Evolutionary conservation across 2,888 invertebrate genomes (phyloP).

Genomic region (Trissolcus brochymenae): DNA sequence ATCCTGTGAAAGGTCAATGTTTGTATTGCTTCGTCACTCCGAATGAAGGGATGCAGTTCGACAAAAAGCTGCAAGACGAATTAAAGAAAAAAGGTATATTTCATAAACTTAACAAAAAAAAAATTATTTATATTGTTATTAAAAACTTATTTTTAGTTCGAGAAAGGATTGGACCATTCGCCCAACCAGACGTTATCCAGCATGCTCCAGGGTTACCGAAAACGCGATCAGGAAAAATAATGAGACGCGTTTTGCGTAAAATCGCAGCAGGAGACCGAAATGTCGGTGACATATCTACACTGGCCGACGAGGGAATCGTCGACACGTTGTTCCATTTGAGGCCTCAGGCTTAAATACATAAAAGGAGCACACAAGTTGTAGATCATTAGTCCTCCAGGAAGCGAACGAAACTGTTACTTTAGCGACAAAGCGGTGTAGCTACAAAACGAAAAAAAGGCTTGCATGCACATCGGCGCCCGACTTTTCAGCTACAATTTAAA

Average conservation of each 20-base stretch:
- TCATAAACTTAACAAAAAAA: neutral
- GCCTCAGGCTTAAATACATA: conserved; percentile 74
- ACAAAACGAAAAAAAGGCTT: conserved; percentile 37
- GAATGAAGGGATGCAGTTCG: conserved; percentile 85
- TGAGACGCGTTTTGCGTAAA: conserved; percentile 95
- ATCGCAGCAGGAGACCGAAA: conserved; percentile 92
- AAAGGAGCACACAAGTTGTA: conserved; percentile 8
- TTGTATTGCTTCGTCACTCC: conserved; percentile 97
- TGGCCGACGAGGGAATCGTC: conserved; percentile 94
- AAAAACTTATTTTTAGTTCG: conserved; percentile 83
- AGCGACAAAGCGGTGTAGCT: conserved; percentile 38
- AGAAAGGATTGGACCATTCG: conserved; percentile 95
- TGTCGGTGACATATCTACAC: conserved; percentile 94
- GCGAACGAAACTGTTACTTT: conserved; percentile 38
- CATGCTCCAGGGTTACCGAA: conserved; percentile 96
- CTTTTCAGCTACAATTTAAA: conserved; percentile 23
- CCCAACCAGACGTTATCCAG: conserved; percentile 95
- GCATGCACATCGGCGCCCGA: conserved; percentile 47
- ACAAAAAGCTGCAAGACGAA: conserved; percentile 83
- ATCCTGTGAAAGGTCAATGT: conserved; percentile 96
- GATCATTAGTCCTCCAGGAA: conserved; percentile 42
- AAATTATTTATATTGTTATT: no score
- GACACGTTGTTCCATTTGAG: conserved; percentile 86
- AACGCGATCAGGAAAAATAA: conserved; percentile 98
- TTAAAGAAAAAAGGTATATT: conserved; percentile 81